Base-by-base conservation (phyloP, 2,797 vertebrate species). In the Betta splendens region DNA sequence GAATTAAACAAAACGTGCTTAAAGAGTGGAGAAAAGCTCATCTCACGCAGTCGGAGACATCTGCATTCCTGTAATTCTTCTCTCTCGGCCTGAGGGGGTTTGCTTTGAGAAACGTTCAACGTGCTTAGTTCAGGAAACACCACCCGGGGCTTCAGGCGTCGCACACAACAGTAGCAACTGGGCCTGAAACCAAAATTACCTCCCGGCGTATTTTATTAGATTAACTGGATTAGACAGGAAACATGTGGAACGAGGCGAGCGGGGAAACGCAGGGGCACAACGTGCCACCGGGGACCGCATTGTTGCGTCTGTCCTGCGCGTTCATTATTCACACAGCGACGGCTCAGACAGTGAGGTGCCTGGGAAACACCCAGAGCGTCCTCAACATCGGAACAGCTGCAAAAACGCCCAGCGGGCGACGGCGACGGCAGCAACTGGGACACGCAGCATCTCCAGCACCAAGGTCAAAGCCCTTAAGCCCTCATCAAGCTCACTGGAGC, bases 281-380 rank as follows among this genome's bases (percentile, higher is more conserved):
- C 74, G 37, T 39, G 63, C 68, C 74, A 55, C 73, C 54, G 22
- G 64, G 79, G 85, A 86, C 74, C 69, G 63, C 69, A 81, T 86
- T 87, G 77, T 83, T 77, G 46, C 17, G n/a, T 54, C 63, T 13
- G 6, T 64, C 66, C 66, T 49, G 72, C 61, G 44, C 54, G 70
- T 76, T 70, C 73, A 87, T 85, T 84, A 84, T 79, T 85, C 79
- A 79, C 57, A 51, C 22, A 0, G 36, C 43, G 62, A 76, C 46
- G 44, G 48, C 62, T 64, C 64, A 72, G 75, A 86, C 75, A 83
- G 73, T 69, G 26, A n/a, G 69, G 77, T 74, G 72, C 77, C 72
- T 50, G 49, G 75, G 72, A 79, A 88, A 88, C 75, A 58, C 60
- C 22, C 44, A 70, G 79, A 57, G 81, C 54, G 49, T 25, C 49